A percentile compares a stretch with the other conserved stretches of the same genome.
These are phyloP conservation scores for Antitype chi DNA, from an alignment of 2,888 invertebrate genomes.

Conservation along the genomic window DNA sequence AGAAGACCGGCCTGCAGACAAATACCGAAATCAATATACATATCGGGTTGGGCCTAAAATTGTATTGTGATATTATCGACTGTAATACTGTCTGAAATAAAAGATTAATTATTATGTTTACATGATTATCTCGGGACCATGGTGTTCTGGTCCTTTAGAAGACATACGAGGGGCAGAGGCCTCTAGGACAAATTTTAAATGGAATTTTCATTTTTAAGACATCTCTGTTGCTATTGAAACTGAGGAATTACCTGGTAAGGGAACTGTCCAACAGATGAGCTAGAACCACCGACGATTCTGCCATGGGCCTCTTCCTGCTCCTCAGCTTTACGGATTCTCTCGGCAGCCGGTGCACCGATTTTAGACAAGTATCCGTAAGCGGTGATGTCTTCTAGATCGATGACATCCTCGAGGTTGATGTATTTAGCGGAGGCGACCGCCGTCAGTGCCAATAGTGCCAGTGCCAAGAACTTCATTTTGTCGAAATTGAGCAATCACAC, in stretches of 20 bases:
- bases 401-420: slow-evolving; percentile 34
- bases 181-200: background rate
- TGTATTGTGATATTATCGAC: background rate
- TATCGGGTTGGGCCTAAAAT: background rate
- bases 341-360: slow-evolving; percentile 64
- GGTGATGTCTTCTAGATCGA: slow-evolving; percentile 55
- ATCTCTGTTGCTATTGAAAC: background rate
- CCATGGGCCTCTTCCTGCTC: slow-evolving; percentile 34
- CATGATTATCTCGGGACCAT: background rate
- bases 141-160: background rate
- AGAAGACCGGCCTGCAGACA: slow-evolving; percentile 60
- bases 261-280: slow-evolving; percentile 59
- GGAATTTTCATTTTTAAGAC: background rate
- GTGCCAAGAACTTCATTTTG: slow-evolving; percentile 45
- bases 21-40: background rate
- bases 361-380: slow-evolving; percentile 65
- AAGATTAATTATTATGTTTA: no score
- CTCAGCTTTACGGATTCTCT: slow-evolving; percentile 55
- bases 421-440: slow-evolving; percentile 51
- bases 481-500: background rate
- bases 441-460: slow-evolving; percentile 56
- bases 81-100: background rate
- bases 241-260: slow-evolving; percentile 65
- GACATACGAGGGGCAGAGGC: background rate
- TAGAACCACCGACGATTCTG: slow-evolving; percentile 67